Base-by-base conservation (phyloP, 1,140 invertebrate genomes). In the Chrysomallon squamiferum region DNA sequence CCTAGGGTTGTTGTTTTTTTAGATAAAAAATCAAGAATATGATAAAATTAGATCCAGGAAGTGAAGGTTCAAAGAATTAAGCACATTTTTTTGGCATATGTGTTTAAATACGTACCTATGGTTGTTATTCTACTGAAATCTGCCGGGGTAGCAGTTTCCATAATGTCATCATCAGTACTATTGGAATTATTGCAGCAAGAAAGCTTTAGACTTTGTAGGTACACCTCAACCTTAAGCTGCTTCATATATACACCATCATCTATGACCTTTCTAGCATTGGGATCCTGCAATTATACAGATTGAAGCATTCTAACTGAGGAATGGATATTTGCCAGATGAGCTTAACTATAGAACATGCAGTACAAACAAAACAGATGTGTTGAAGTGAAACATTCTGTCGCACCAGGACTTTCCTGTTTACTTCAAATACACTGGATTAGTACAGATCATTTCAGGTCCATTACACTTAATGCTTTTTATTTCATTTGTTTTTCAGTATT, bases 171-270 rank as follows among this genome's bases (percentile, higher is more conserved):
- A 15, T 38, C 35, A 38, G 35, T 38, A 38, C 35, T 38, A 38
- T 38, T 38, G 35, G 41, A 22, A 20, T 59, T 22, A 43, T 15
- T 25, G 35, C 22, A 38, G 22, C 41, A 38, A 45, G 9, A 59
- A 38, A 59, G 32, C 22, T 38, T 52, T 27, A 62, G 7, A 15
- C n/a, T 54, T 20, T 45, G 49, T 50, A 38, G 47, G 27, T 62
- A 62, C 32, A 62, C 61, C 22, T 62, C 61, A 50, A 62, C 35
- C 43, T 62, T 62, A 22, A 62, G 61, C 30, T 62, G 61, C 35
- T 62, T 62, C 20, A 22, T 32, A 33, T 62, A 52, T 25, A 45
- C 27, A 25, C 61, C 61, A 52, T 62, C 61, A 29, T 50, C 61
- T 20, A 62, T 52, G 13, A 54, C 61, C 15, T 52, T 18, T 35